These are phyloP conservation scores for Papilio aristodemus DNA, from an alignment of 1,140 invertebrate species.

Conservation along the genomic window DNA sequence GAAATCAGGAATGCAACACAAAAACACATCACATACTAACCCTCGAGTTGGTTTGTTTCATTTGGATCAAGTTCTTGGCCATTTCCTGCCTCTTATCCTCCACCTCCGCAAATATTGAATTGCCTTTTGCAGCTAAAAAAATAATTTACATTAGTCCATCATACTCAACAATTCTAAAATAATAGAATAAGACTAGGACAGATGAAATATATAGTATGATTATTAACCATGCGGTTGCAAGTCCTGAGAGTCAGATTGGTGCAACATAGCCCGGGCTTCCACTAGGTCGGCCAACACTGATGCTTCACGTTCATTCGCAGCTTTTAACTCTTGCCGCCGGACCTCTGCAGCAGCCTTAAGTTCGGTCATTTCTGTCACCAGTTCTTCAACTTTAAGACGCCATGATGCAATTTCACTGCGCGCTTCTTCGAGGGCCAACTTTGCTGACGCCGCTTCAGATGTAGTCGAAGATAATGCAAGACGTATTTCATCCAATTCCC, in stretches of 20 bases:
- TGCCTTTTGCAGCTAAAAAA: slow-evolving; percentile 74
- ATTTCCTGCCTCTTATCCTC: slow-evolving; percentile 80
- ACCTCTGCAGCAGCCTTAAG: slow-evolving; percentile 60
- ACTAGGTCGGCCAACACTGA: slow-evolving; percentile 59
- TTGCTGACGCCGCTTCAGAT: slow-evolving; percentile 53
- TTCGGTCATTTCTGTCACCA: slow-evolving; percentile 57
- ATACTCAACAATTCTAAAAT: neutral
- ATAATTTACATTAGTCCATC: slow-evolving; percentile 18
- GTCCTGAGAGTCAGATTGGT: slow-evolving; percentile 58
- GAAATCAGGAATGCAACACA: neutral
- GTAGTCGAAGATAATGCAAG: slow-evolving; percentile 46
- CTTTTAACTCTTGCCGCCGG: slow-evolving; percentile 56
- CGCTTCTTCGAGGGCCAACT: slow-evolving; percentile 58
- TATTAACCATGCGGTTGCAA: slow-evolving; percentile 65
- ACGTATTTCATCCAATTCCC: slow-evolving; percentile 62
- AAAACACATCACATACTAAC: slow-evolving; percentile 45
- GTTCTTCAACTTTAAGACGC: slow-evolving; percentile 62
- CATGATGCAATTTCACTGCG: slow-evolving; percentile 54
- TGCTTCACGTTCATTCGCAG: slow-evolving; percentile 58
- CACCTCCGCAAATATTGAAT: slow-evolving; percentile 79
- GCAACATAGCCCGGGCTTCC: slow-evolving; percentile 59
- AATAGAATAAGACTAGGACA: neutral
- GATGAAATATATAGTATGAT: slow-evolving; percentile 1
- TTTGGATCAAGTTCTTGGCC: slow-evolving; percentile 74
- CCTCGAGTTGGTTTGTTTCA: slow-evolving; percentile 77